phyloP scores from a whole-genome alignment of 2,113 vertebrate genomes.

The Columba livia region DNA sequence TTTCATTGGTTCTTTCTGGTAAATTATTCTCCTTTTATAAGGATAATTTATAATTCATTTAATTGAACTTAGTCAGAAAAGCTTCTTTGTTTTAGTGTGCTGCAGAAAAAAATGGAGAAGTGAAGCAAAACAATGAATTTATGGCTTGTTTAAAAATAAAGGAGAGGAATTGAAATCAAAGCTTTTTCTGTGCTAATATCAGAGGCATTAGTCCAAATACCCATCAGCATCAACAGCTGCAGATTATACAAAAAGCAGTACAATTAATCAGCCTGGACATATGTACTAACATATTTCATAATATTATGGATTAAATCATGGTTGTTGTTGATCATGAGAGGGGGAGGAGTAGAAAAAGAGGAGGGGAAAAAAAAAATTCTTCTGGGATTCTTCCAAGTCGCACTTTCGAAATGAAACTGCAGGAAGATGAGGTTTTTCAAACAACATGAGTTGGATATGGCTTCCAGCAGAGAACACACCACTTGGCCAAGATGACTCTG shows the following conservation, averaged over 20 bases:
- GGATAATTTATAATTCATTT: not conserved
- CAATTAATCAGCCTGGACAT: not conserved
- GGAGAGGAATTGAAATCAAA: not conserved
- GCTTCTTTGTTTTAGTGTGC: not conserved
- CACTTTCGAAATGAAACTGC: not conserved
- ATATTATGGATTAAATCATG: not conserved
- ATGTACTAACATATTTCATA: not conserved
- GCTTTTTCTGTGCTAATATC: not conserved
- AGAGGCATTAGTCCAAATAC: not conserved
- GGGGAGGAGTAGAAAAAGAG: too few species aligned
- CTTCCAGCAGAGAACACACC: not conserved
- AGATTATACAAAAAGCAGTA: not conserved
- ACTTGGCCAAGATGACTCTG: not conserved
- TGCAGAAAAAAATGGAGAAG: not conserved
- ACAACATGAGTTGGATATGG: not conserved
- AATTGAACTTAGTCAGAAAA: not conserved
- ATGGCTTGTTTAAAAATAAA: not conserved
- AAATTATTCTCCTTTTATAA: not conserved
- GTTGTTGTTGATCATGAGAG: not conserved
- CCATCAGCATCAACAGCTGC: not conserved
- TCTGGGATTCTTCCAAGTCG: not conserved
- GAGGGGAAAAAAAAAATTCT: not conserved
- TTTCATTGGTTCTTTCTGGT: not conserved
- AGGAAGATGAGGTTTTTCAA: not conserved
- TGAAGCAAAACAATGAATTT: not conserved